A percentile compares a stretch with the other conserved stretches of the same genome.
phyloP scores from a whole-genome alignment of 2,888 invertebrate species.

The Argyresthia albistria region DNA sequence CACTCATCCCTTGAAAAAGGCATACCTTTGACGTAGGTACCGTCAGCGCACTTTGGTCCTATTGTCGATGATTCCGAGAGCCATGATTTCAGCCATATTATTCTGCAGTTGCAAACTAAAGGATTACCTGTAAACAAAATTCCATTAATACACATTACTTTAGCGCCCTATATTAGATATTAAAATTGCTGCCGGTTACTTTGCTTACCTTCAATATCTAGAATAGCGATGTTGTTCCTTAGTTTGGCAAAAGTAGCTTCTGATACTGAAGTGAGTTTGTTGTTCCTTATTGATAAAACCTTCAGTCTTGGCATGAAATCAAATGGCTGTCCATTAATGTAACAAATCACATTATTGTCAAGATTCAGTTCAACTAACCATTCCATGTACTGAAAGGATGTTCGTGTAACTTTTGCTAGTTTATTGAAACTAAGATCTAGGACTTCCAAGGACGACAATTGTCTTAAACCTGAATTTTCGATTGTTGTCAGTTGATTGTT shows the following conservation, averaged over 20 bases:
- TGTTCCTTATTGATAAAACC: conserved; percentile 83
- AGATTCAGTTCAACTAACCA: conserved; percentile 90
- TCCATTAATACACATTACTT: not conserved
- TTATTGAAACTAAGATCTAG: conserved; percentile 88
- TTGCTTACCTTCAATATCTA: conserved; percentile 85
- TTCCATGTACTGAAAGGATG: conserved; percentile 81
- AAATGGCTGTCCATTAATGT: conserved; percentile 85
- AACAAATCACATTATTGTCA: conserved; percentile 88
- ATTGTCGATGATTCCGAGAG: conserved; percentile 80
- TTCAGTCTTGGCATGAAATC: conserved; percentile 88
- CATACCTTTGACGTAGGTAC: conserved; percentile 81
- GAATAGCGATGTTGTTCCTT: conserved; percentile 84
- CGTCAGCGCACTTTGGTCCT: conserved; percentile 86
- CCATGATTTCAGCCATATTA: conserved; percentile 89
- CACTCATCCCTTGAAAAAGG: conserved; percentile 81
- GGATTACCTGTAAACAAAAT: conserved; percentile 81
- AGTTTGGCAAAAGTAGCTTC: conserved; percentile 83
- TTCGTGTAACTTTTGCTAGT: conserved; percentile 78
- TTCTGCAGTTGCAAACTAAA: conserved; percentile 83
- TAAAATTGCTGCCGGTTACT: not conserved
- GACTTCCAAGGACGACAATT: conserved; percentile 85
- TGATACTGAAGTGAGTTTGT: conserved; percentile 80
- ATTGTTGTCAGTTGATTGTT: conserved; percentile 83
- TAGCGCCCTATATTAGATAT: not conserved
- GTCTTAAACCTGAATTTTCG: conserved; percentile 81